Evolutionary conservation across 2,888 invertebrate species (phyloP).

Genomic region (Sesia bembeciformis): DNA sequence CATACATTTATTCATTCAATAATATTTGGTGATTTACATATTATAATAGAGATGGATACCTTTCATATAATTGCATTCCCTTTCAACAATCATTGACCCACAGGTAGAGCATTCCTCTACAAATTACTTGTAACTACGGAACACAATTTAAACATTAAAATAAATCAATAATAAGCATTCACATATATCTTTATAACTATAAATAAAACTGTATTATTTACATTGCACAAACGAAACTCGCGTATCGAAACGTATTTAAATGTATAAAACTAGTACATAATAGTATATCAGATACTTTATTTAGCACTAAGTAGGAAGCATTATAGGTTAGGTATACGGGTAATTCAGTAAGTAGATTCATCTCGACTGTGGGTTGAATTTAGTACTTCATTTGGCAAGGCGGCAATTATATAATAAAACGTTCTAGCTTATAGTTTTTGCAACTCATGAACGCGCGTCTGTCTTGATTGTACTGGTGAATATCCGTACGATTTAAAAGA

Average conservation of each 20-base stretch:
- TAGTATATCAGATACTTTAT: slow-evolving; percentile 12
- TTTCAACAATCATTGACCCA: background rate
- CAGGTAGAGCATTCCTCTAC: background rate
- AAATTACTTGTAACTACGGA: background rate
- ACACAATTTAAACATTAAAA: background rate
- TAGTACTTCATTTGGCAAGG: no score
- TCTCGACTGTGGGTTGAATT: no score
- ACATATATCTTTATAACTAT: background rate
- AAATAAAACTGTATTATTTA: background rate
- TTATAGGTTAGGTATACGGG: slow-evolving; percentile 19
- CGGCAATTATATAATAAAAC: no score
- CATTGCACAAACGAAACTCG: background rate
- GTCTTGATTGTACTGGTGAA: no score
- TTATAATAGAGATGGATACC: background rate
- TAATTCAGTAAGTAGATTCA: no score
- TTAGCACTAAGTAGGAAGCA: slow-evolving; percentile 51
- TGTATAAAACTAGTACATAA: background rate
- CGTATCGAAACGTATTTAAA: background rate
- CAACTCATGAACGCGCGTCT: no score
- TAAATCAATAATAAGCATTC: background rate
- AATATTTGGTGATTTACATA: slow-evolving; percentile 48
- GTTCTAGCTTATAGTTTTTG: no score
- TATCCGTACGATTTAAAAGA: no score
- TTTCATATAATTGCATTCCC: background rate
- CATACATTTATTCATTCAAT: slow-evolving; percentile 33